Evolutionary conservation across 2,113 vertebrate species (phyloP).

Genomic region (Dipodomys merriami): DNA sequence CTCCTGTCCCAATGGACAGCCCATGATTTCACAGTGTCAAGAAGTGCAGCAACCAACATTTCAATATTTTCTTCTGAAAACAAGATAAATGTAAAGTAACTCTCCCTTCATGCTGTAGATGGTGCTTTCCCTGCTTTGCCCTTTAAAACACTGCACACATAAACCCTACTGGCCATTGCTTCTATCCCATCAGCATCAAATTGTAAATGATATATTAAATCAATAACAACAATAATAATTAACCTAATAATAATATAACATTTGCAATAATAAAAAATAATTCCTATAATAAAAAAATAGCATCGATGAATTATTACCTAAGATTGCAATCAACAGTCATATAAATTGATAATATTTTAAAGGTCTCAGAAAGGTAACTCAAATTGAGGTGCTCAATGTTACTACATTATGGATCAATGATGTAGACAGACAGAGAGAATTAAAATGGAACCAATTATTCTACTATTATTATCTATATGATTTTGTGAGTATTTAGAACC

Average conservation of each 20-base stretch:
- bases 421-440: not conserved
- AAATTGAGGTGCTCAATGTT: not conserved
- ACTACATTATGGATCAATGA: not conserved
- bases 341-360: not conserved
- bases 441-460: not conserved
- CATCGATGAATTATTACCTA: not conserved
- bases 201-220: not conserved
- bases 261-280: too few relatives aligned
- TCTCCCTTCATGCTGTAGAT: slow-evolving; percentile 11
- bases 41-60: not conserved
- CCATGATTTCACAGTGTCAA: slow-evolving; percentile 44
- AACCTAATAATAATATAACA: too few relatives aligned
- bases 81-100: slow-evolving; percentile 44
- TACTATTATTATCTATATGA: not conserved
- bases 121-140: slow-evolving; percentile 30
- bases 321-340: not conserved
- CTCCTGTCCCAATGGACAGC: not conserved
- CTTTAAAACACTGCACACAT: not conserved
- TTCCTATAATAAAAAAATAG: too few relatives aligned
- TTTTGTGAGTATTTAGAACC: not conserved
- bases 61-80: slow-evolving; percentile 50
- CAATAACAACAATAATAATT: not conserved
- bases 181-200: not conserved
- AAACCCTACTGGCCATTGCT: not conserved
- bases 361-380: not conserved